These are phyloP conservation scores for Tauraco hartlaubi DNA, from an alignment of 2,797 vertebrate genomes.

Conservation along the genomic window DNA sequence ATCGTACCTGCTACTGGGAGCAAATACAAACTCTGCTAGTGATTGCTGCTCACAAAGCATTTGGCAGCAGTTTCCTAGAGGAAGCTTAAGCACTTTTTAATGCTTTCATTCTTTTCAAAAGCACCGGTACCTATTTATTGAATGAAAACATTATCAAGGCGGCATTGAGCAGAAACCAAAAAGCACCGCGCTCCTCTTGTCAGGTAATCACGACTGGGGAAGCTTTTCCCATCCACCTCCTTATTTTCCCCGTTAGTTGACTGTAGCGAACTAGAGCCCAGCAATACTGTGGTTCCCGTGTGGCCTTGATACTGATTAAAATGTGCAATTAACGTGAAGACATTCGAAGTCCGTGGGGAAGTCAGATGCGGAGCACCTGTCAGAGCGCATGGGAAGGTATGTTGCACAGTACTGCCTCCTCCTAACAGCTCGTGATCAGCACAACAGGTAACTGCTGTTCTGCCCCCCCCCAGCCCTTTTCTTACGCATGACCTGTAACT, in stretches of 20 bases:
- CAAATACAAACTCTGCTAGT: slow-evolving; percentile 39
- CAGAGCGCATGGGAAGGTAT: slow-evolving; percentile 6
- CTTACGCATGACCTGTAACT: slow-evolving; percentile 26
- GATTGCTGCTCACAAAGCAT: not conserved
- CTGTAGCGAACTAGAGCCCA: slow-evolving; percentile 55
- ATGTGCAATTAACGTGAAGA: slow-evolving; percentile 54
- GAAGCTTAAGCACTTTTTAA: slow-evolving; percentile 54
- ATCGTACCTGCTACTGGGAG: slow-evolving; percentile 41
- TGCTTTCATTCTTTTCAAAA: slow-evolving; percentile 62
- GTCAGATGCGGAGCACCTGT: slow-evolving; percentile 43
- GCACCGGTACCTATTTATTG: slow-evolving; percentile 63
- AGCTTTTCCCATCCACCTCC: slow-evolving; percentile 27
- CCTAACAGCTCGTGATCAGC: not conserved
- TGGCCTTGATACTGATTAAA: slow-evolving; percentile 62
- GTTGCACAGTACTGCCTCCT: slow-evolving; percentile 32
- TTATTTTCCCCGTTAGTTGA: not conserved
- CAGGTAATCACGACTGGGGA: slow-evolving; percentile 49
- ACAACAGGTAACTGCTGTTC: slow-evolving; percentile 41
- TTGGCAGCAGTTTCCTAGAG: slow-evolving; percentile 42
- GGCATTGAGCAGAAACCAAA: slow-evolving; percentile 63
- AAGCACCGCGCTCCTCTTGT: slow-evolving; percentile 32
- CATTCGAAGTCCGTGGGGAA: slow-evolving; percentile 24
- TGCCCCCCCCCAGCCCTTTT: not conserved
- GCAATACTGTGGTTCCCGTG: slow-evolving; percentile 54
- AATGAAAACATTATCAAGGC: slow-evolving; percentile 45